A percentile compares a stretch with the other conserved stretches of the same genome.
phyloP scores from a whole-genome alignment of 2,888 invertebrate genomes.

The Torymus aiolomorphi region DNA sequence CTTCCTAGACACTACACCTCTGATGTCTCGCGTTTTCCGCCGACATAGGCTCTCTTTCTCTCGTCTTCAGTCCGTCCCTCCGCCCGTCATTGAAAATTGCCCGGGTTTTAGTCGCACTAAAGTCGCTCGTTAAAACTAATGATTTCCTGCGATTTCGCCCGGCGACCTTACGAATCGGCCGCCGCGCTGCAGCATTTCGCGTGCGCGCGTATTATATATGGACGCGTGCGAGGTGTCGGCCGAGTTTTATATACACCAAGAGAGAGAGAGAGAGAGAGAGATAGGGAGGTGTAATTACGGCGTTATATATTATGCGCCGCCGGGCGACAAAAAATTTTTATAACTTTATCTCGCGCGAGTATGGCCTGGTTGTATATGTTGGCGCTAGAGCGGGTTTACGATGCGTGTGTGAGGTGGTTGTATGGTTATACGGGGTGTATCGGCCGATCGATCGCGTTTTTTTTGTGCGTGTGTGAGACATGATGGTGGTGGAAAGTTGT shows the following conservation, averaged over 20 bases:
- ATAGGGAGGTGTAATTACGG: conserved; percentile 20
- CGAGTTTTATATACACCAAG: conserved; percentile 6
- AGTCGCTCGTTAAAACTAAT: conserved; percentile 57
- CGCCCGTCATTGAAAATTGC: conserved; percentile 42
- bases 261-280: too few species aligned
- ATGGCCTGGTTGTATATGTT: not conserved
- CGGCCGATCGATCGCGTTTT: not conserved
- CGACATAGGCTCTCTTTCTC: too few species aligned
- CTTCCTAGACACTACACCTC: too few species aligned
- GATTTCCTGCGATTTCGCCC: conserved; percentile 53
- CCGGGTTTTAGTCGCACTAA: conserved; percentile 45
- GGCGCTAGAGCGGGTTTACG: not conserved
- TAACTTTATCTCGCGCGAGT: conserved; percentile 34
- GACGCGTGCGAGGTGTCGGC: conserved; percentile 16
- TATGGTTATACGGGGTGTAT: not conserved
- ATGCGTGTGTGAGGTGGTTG: not conserved
- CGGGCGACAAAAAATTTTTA: conserved; percentile 41
- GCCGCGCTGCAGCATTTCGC: conserved; percentile 1
- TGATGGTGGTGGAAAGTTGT: too few species aligned
- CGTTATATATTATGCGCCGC: conserved; percentile 12
- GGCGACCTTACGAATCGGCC: not conserved
- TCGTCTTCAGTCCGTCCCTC: not conserved
- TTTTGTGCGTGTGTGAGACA: too few species aligned
- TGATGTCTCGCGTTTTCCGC: too few species aligned
- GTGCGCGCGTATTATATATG: conserved; percentile 33